These are phyloP conservation scores for Latrodectus hesperus DNA, from an alignment of 2,888 invertebrate genomes.

Conservation along the genomic window DNA sequence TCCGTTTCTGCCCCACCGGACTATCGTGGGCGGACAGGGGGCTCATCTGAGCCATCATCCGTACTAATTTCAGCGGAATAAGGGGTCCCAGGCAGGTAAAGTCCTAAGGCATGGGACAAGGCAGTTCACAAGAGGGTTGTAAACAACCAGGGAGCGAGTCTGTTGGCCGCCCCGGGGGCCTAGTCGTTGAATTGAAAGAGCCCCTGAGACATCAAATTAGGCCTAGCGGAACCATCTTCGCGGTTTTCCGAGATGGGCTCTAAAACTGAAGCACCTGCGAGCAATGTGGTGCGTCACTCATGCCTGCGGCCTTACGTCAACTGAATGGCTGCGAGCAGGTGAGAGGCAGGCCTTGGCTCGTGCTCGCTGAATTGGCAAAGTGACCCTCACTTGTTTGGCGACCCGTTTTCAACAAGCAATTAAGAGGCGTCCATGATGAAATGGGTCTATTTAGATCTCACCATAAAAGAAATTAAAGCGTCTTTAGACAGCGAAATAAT, in stretches of 20 bases:
- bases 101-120: background rate
- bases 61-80: background rate
- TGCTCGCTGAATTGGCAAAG: background rate
- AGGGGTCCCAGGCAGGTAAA: background rate
- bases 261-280: constrained; percentile 38
- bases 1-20: constrained; percentile 45
- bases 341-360: constrained; percentile 38
- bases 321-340: constrained; percentile 50
- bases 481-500: too few relatives aligned
- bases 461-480: too few relatives aligned
- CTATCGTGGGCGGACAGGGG: constrained; percentile 53
- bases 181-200: background rate
- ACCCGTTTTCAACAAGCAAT: background rate
- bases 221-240: constrained; percentile 55
- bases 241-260: constrained; percentile 8
- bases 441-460: too few relatives aligned
- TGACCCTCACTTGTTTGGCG: constrained; percentile 2
- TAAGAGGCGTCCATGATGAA: background rate
- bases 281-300: constrained; percentile 61
- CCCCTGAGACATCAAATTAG: constrained; percentile 35
- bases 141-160: constrained; percentile 4
- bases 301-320: constrained; percentile 40
- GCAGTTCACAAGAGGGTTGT: background rate
- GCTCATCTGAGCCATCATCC: constrained; percentile 69
- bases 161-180: constrained; percentile 7